Evolutionary conservation across 2,113 vertebrate species (phyloP).

Genomic region (Periophthalmodon schlosseri): DNA sequence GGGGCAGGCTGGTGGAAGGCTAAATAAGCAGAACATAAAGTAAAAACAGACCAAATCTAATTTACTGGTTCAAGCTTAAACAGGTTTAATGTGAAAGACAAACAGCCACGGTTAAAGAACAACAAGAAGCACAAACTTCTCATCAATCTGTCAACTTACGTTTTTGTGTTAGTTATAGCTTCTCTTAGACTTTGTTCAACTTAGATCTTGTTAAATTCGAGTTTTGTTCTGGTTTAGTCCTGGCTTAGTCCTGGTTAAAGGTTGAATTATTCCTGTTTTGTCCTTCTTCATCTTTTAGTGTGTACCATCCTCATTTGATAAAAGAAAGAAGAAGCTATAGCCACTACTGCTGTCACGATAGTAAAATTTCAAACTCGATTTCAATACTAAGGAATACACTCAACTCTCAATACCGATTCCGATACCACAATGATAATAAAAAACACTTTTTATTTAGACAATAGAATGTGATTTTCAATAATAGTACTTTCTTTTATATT

Average conservation of each 20-base stretch:
- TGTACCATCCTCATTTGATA: background rate
- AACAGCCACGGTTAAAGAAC: conserved; percentile 7
- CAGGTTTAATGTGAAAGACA: conserved; percentile 14
- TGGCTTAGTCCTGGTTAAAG: background rate
- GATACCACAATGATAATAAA: too few relatives aligned
- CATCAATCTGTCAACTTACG: conserved; percentile 6
- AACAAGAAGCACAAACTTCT: background rate
- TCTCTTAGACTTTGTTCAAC: background rate
- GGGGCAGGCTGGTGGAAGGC: conserved; percentile 11
- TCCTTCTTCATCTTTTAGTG: background rate
- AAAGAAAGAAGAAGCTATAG: too few relatives aligned
- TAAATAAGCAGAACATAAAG: conserved; percentile 20
- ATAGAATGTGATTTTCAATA: too few relatives aligned
- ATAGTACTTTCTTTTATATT: too few relatives aligned
- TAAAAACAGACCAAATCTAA: conserved; percentile 14
- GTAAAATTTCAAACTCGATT: too few relatives aligned
- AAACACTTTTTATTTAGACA: too few relatives aligned
- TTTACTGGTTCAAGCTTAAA: conserved; percentile 6
- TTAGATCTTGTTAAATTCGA: background rate
- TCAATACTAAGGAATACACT: too few relatives aligned
- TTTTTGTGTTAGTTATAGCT: background rate
- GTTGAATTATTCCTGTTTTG: background rate
- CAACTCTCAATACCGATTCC: too few relatives aligned
- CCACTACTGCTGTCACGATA: too few relatives aligned
- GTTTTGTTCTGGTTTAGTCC: background rate